These are phyloP conservation scores for Cloeon dipterum DNA, from an alignment of 2,888 invertebrate species.

Conservation along the genomic window DNA sequence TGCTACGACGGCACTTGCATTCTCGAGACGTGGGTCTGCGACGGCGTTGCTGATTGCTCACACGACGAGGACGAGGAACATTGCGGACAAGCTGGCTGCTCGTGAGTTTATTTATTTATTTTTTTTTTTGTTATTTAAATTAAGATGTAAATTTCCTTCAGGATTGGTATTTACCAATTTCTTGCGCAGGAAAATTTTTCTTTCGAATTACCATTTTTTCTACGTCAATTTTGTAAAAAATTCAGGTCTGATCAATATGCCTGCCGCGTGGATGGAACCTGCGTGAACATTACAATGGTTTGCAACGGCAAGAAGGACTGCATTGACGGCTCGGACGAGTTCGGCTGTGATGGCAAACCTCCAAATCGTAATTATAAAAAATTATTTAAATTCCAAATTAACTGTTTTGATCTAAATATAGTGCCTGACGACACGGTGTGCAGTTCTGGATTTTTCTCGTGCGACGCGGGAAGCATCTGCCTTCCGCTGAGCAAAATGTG, in stretches of 20 bases:
- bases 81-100: slow-evolving; percentile 15
- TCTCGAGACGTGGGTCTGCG: slow-evolving; percentile 33
- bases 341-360: slow-evolving; percentile 16
- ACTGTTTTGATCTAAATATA: slow-evolving; percentile 2
- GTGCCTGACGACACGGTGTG: slow-evolving; percentile 14
- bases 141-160: no score
- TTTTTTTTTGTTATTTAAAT: no score
- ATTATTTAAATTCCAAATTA: not conserved
- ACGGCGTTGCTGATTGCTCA: slow-evolving; percentile 30
- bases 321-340: slow-evolving; percentile 29
- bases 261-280: slow-evolving; percentile 37
- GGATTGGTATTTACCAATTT: no score
- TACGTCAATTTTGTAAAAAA: no score
- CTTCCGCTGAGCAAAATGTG: slow-evolving; percentile 34
- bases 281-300: slow-evolving; percentile 23
- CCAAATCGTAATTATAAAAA: slow-evolving; percentile 1
- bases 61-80: slow-evolving; percentile 35
- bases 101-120: not conserved
- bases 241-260: slow-evolving; percentile 23
- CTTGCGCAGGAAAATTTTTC: no score
- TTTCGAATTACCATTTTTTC: no score
- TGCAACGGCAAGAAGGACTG: slow-evolving; percentile 31
- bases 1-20: slow-evolving; percentile 33
- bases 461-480: slow-evolving; percentile 31
- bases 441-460: slow-evolving; percentile 27